Conservation (phyloP, 2,888 invertebrate genomes). For the Tenthredo scrophulariae region DNA sequence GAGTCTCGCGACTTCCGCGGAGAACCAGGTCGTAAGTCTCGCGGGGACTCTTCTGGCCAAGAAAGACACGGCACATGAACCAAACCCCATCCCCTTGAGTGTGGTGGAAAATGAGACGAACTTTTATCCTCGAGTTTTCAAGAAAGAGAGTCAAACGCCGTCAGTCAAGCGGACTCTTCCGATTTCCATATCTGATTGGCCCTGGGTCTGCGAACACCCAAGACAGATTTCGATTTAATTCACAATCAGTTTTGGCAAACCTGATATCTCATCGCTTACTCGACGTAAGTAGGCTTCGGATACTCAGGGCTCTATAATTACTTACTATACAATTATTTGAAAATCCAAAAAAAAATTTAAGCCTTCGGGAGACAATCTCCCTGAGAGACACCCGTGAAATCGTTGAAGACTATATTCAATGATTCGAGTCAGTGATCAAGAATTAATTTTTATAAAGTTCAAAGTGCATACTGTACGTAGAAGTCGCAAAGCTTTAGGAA, state of each 20-base stretch:
- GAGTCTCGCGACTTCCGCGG: constrained; percentile 16
- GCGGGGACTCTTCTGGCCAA: constrained; percentile 26
- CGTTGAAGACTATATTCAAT: not conserved
- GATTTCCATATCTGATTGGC: constrained; percentile 52
- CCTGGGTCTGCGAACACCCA: not conserved
- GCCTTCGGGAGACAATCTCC: no score
- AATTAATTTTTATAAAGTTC: no score
- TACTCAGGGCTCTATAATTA: no score
- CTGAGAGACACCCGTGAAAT: not conserved
- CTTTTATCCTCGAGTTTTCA: constrained; percentile 45
- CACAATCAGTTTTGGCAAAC: constrained; percentile 24
- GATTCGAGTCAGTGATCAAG: no score
- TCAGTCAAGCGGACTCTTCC: constrained; percentile 45
- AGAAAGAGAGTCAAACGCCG: constrained; percentile 38
- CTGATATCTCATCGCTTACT: not conserved
- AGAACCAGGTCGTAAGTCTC: constrained; percentile 45
- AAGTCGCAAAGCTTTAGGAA: no score
- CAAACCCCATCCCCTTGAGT: not conserved
- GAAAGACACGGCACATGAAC: constrained; percentile 28
- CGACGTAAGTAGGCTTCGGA: not conserved
- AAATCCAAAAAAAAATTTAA: no score
- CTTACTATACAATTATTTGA: no score
- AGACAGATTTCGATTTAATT: constrained; percentile 51
- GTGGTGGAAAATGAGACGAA: constrained; percentile 33
- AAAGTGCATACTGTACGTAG: no score